Conservation (phyloP, 2,797 vertebrate species). For the Mus caroli region DNA sequence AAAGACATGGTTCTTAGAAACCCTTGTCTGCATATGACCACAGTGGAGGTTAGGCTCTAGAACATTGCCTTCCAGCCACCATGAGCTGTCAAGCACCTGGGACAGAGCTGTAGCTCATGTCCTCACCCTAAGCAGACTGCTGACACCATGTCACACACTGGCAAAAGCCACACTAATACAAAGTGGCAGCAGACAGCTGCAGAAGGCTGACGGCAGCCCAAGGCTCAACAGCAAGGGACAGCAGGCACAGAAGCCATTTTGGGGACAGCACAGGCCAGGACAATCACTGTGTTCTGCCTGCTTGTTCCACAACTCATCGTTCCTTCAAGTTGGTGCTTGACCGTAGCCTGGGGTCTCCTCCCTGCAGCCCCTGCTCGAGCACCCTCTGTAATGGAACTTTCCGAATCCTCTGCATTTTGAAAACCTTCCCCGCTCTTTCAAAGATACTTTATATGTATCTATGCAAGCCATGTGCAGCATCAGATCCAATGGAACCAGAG, state of each 20-base stretch:
- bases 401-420: background rate
- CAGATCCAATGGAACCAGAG: background rate
- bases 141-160: fast-evolving
- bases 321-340: fast-evolving
- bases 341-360: background rate
- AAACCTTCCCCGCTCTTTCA: background rate
- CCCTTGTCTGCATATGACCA: too few species aligned
- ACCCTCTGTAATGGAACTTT: fast-evolving
- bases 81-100: background rate
- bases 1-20: background rate
- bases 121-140: background rate
- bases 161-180: fast-evolving
- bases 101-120: fast-evolving
- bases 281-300: fast-evolving
- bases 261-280: background rate
- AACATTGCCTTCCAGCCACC: background rate
- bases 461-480: background rate
- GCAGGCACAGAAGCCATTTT: background rate
- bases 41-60: too few species aligned
- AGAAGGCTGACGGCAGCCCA: background rate
- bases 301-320: fast-evolving
- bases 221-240: background rate
- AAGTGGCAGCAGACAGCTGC: background rate
- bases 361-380: fast-evolving
- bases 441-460: background rate